Conservation (phyloP, 1,140 invertebrate species). For the Ptiloglossa arizonensis region DNA sequence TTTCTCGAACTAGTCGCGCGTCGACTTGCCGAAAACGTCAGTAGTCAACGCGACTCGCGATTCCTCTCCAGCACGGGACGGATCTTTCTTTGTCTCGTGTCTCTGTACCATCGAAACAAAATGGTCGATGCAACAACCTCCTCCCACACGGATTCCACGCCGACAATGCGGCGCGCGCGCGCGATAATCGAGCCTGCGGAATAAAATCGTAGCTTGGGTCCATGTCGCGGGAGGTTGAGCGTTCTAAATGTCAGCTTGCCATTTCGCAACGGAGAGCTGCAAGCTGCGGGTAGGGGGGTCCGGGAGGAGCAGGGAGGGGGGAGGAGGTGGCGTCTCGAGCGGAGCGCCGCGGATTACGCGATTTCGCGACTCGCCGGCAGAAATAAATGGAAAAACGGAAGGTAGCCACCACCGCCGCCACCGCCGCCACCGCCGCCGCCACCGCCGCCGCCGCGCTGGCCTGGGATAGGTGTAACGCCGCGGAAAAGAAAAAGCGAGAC, state of each 20-base stretch:
- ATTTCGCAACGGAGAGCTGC: conserved; percentile 16
- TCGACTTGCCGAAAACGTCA: too few relatives aligned
- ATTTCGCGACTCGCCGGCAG: conserved; percentile 22
- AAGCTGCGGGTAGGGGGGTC: background rate
- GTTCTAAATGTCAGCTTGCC: conserved; percentile 47
- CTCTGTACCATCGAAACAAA: too few relatives aligned
- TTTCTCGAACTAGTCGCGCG: too few relatives aligned
- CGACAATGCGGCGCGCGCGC: background rate
- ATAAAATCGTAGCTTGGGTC: conserved; percentile 10
- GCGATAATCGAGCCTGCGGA: conserved; percentile 19
- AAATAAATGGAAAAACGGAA: conserved; percentile 36
- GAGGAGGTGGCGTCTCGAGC: background rate
- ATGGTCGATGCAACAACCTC: too few relatives aligned
- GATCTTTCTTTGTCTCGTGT: background rate
- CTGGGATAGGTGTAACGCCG: conserved; percentile 21
- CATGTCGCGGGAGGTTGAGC: background rate
- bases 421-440: too few relatives aligned
- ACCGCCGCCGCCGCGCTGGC: background rate
- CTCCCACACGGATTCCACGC: background rate
- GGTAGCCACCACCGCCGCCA: too few relatives aligned
- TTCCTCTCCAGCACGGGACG: too few relatives aligned
- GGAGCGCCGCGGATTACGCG: conserved; percentile 25
- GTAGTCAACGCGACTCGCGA: too few relatives aligned
- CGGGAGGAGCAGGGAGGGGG: background rate
- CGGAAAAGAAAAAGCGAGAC: conserved; percentile 37